phyloP scores from a whole-genome alignment of 2,888 invertebrate genomes.

The Halocaridina rubra region DNA sequence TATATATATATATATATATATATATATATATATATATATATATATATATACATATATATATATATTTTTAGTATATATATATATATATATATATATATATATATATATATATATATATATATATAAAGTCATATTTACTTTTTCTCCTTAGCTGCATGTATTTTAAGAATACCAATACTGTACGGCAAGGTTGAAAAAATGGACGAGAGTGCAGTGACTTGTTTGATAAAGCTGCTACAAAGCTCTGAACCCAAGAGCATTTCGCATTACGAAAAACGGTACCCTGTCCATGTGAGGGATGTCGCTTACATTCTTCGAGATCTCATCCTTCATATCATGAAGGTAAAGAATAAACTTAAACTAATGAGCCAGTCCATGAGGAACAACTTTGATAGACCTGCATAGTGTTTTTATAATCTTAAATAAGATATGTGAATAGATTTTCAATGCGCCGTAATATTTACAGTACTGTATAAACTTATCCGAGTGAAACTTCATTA shows the following conservation, averaged over 20 bases:
- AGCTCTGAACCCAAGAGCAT: constrained; percentile 65
- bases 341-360: no score
- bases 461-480: no score
- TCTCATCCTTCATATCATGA: constrained; percentile 66
- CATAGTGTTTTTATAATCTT: no score
- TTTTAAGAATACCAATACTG: constrained; percentile 71
- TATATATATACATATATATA: constrained; percentile 15
- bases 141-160: constrained; percentile 67
- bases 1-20: constrained; percentile 4
- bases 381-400: no score
- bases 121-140: constrained; percentile 6
- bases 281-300: constrained; percentile 70
- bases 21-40: background rate
- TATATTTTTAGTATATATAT: constrained; percentile 20
- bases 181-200: constrained; percentile 71
- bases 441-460: no score
- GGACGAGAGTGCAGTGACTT: constrained; percentile 71
- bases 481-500: no score
- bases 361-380: no score
- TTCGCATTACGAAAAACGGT: constrained; percentile 70
- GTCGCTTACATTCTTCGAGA: constrained; percentile 69
- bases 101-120: constrained; percentile 28
- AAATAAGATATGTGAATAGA: no score
- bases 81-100: constrained; percentile 11
- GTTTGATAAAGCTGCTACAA: constrained; percentile 66